Conservation (phyloP, 2,888 invertebrate species). For the Drosophila suboccidentalis region DNA sequence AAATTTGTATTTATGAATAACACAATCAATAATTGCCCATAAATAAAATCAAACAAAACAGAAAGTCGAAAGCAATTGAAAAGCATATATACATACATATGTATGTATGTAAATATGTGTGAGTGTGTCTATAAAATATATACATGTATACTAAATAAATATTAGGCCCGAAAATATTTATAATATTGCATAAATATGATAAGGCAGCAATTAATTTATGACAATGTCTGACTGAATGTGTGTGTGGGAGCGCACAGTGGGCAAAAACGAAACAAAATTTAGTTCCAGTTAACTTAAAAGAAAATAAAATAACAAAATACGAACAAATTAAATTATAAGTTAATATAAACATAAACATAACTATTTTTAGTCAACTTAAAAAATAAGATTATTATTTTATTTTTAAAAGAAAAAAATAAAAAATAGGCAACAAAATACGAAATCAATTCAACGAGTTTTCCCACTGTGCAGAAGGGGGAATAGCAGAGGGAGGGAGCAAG, state of each 20-base stretch:
- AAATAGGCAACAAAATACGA: no score
- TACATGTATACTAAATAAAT: constrained; percentile 10
- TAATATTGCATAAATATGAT: constrained; percentile 34
- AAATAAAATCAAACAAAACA: constrained; percentile 33
- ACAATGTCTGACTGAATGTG: background rate
- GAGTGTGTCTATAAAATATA: constrained; percentile 4
- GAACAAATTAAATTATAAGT: no score
- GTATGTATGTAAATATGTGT: background rate
- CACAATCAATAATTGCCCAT: constrained; percentile 38
- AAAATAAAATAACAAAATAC: no score
- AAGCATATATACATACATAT: constrained; percentile 19
- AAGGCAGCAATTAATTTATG: constrained; percentile 56
- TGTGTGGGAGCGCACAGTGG: background rate
- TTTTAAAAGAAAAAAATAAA: no score
- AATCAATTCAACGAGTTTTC: background rate
- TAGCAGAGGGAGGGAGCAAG: background rate
- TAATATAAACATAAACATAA: no score
- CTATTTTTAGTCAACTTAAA: no score
- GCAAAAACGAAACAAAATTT: background rate
- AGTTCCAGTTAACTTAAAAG: no score
- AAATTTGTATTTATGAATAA: constrained; percentile 12
- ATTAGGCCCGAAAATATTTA: constrained; percentile 40
- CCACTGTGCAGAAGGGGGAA: background rate
- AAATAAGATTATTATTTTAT: no score
- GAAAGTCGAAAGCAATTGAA: constrained; percentile 27